Evolutionary conservation across 2,888 invertebrate species (phyloP), one percentile per base, ranked within the genome.

Genomic region (Syrista parreyssii): DNA sequence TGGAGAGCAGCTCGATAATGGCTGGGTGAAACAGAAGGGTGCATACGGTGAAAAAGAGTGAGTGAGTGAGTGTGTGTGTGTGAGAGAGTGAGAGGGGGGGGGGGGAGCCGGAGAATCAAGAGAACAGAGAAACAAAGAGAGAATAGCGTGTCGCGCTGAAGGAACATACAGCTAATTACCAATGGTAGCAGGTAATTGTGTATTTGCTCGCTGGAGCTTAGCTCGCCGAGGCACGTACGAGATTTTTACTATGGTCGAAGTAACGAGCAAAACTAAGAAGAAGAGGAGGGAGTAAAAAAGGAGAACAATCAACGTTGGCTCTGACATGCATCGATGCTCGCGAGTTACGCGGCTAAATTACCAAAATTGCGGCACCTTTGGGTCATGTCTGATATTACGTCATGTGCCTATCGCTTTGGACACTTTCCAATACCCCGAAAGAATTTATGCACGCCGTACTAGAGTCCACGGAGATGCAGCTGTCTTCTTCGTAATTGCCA

Each of bases 251-350:
- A 23, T 6, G 35, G 12, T 6, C 74, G 71, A 71, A 71, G 4
- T 12, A 73, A 55, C 40, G 40, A 55, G 23, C 15, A 2, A 15
- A 23, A 55, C 23, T 23, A 55, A 9, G 2, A 23, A 6, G 40
- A 6, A 6, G 40, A 15, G 12, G 12, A 4, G 12, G 33, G 15
- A 71, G 12, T n/a, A 75, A 75, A 74, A 75, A 72, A 33, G 36
- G 12, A 11, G 68, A 76, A 71, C 73, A 32, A 30, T 30, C 35
- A 6, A 30, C 40, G 71, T 32, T 55, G 35, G 36, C 72, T 73
- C 73, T 76, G 40, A 73, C 78, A 78, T 78, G 78, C 78, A 78
- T 73, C 78, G 68, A 73, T 78, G 78, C 12, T 32, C 34, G 34
- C 77, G 77, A 78, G 76, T 34, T 55, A 74, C 55, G 71, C 74